Conservation (phyloP, 2,797 vertebrate species). For the Chaetophractus vellerosus region DNA sequence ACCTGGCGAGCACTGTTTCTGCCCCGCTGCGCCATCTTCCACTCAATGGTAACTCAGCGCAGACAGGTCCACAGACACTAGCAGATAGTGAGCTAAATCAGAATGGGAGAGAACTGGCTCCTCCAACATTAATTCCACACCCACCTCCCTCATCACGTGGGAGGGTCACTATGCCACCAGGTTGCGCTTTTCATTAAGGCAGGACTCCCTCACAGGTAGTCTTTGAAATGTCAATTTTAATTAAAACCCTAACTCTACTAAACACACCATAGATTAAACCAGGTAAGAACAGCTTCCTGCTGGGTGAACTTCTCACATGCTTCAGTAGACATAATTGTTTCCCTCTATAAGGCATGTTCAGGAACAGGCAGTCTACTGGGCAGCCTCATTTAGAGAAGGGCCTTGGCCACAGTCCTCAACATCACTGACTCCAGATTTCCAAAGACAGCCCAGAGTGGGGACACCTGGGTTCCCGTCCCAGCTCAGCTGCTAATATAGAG, state of each 20-base stretch:
- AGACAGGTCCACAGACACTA: neutral
- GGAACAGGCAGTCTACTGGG: neutral
- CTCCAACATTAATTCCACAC: neutral
- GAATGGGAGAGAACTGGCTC: neutral
- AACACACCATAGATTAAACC: constrained; percentile 67
- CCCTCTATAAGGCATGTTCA: neutral
- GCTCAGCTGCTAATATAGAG: neutral
- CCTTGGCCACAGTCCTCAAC: neutral
- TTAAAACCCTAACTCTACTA: constrained; percentile 80
- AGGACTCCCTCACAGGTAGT: constrained; percentile 44
- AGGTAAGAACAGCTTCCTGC: constrained; percentile 68
- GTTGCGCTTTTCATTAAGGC: constrained; percentile 57
- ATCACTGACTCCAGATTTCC: neutral
- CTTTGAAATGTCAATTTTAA: constrained; percentile 83
- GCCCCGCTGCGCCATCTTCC: neutral
- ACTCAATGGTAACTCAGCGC: neutral
- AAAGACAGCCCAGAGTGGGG: neutral
- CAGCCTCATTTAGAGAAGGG: neutral
- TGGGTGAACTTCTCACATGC: constrained; percentile 46
- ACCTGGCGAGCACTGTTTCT: neutral
- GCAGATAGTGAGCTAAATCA: neutral
- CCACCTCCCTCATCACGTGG: neutral
- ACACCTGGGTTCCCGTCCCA: neutral
- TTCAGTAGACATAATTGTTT: constrained; percentile 57
- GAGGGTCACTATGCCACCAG: neutral